phyloP scores from a whole-genome alignment of 2,113 vertebrate species.

The Kobus ellipsiprymnus region DNA sequence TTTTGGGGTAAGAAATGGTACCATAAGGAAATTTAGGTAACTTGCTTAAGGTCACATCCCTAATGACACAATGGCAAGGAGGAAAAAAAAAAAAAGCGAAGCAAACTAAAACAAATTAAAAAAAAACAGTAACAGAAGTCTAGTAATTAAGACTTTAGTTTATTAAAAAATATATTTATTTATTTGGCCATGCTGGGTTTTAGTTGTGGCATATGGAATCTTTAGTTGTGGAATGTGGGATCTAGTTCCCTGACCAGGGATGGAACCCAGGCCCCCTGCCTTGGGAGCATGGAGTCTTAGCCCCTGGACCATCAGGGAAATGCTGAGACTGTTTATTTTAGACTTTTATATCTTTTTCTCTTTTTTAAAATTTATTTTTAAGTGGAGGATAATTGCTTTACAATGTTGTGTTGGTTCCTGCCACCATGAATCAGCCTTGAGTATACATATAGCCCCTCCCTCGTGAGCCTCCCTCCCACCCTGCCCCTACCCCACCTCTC shows the following conservation, averaged over 20 bases:
- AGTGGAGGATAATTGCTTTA: not conserved
- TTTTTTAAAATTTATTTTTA: not conserved
- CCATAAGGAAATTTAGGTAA: not conserved
- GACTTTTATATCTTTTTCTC: not conserved
- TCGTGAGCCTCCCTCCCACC: not conserved
- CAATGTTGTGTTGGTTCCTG: not conserved
- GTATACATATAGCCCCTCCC: not conserved
- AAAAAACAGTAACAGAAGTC: not conserved
- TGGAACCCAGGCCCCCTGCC: not conserved
- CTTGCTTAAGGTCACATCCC: not conserved
- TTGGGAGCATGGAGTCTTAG: not conserved
- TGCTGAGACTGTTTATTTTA: not conserved
- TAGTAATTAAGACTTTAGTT: not conserved
- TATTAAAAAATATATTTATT: not conserved
- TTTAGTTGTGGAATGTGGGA: not conserved
- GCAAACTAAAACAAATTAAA: not conserved
- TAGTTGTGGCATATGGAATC: not conserved
- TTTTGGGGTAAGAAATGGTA: not conserved
- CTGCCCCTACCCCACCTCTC: fast-evolving
- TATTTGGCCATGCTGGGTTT: not conserved
- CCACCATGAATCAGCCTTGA: not conserved
- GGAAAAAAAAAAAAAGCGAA: not conserved
- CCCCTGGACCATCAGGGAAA: not conserved
- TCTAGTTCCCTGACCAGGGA: not conserved
- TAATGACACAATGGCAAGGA: not conserved